These are phyloP conservation scores for Tangachromis dhanisi DNA, from an alignment of 2,113 vertebrate species.

Conservation along the genomic window DNA sequence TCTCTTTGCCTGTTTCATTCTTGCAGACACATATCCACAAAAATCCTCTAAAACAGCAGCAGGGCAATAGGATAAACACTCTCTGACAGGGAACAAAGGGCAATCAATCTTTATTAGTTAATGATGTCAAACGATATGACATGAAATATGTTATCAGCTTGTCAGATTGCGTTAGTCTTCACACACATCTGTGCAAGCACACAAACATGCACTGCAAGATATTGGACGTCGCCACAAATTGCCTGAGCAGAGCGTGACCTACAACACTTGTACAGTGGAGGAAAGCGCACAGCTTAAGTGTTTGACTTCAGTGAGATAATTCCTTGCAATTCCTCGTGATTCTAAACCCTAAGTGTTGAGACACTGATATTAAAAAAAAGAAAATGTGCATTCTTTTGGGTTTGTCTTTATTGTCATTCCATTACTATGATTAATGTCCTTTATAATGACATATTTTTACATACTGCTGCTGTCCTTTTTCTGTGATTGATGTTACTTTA, in stretches of 20 bases:
- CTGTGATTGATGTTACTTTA: background rate
- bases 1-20: background rate
- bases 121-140: conserved; percentile 43
- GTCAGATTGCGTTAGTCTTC: conserved; percentile 17
- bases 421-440: background rate
- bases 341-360: background rate
- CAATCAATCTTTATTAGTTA: conserved; percentile 56
- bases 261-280: background rate
- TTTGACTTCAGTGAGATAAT: background rate
- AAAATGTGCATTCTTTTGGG: background rate
- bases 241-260: conserved; percentile 20
- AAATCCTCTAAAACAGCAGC: background rate
- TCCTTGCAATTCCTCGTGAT: background rate
- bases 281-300: background rate
- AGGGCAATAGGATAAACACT: conserved; percentile 14
- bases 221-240: conserved; percentile 10
- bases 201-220: background rate
- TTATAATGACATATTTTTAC: background rate
- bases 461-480: background rate
- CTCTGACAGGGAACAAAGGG: conserved; percentile 22
- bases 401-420: background rate
- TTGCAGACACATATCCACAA: background rate
- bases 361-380: background rate
- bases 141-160: conserved; percentile 46
- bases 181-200: background rate